phyloP scores from a whole-genome alignment of 2,888 invertebrate genomes.

The Yponomeuta sedellus region DNA sequence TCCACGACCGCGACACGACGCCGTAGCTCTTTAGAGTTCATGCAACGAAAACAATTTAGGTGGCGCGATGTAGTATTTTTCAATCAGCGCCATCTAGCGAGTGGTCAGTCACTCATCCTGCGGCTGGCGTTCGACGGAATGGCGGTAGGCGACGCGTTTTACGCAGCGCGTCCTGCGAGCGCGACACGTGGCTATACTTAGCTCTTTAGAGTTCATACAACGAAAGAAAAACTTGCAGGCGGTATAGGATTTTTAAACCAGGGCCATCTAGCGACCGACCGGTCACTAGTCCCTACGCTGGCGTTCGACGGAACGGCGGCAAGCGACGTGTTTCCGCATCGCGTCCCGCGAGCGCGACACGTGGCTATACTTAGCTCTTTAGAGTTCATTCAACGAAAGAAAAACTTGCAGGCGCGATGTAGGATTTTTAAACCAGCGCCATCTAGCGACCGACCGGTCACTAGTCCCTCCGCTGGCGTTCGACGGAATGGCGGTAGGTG shows the following conservation, averaged over 20 bases:
- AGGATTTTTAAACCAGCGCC: too few species aligned
- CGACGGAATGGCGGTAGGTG: constrained; percentile 86
- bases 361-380: constrained; percentile 90
- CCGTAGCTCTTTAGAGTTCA: constrained; percentile 39
- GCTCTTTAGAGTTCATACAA: too few species aligned
- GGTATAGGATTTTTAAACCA: too few species aligned
- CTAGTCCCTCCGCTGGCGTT: neutral
- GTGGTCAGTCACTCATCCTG: neutral
- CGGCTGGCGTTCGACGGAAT: constrained; percentile 61
- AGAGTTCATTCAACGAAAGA: too few species aligned
- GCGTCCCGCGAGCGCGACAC: constrained; percentile 92
- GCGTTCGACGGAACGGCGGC: constrained; percentile 80
- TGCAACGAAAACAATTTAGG: constrained; percentile 80
- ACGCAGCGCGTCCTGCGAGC: constrained; percentile 89
- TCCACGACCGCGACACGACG: constrained; percentile 90
- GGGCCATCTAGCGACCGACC: too few species aligned
- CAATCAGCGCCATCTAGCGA: too few species aligned
- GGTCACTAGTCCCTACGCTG: neutral
- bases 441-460: too few species aligned
- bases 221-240: too few species aligned
- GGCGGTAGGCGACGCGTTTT: constrained; percentile 93
- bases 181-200: constrained; percentile 87
- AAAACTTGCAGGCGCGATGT: too few species aligned
- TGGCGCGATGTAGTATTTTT: too few species aligned
- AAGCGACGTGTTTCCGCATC: constrained; percentile 91